Base-by-base conservation (phyloP, 2,888 invertebrate genomes). In the Tortrix viridana region DNA sequence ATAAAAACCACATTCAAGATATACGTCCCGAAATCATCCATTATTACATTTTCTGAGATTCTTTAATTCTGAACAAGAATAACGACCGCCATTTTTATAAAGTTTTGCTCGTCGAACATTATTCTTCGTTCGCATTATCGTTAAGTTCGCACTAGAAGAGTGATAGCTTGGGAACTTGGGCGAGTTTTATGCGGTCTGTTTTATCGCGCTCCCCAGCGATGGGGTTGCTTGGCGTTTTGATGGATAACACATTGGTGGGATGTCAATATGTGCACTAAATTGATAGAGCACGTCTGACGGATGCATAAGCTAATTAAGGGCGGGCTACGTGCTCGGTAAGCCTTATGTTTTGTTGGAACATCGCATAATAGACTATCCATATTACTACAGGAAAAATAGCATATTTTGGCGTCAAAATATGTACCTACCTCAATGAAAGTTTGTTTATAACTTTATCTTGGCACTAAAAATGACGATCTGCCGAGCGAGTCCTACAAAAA, bases 261-360 rank as follows among this genome's bases (percentile, higher is more conserved):
- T 79, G 84, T 87, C 88, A 85, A 88, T 88, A 86, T 75, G 76
- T 73, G 74, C 77, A 74, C 78, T 74, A 85, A 85, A 87, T 87
- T 89, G 89, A 89, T 89, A 87, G 85, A 88, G 84, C 82, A 82
- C 82, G 82, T 79, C 73, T 68, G 69, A 62, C 38, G 49, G 65
- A 66, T 67, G 66, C 68, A 69, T 65, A 65, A 64, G 66, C 54
- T 53, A 66, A 69, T 61, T 70, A 65, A 65, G 64, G 59, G 32
- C 50, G 56, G 47, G 32, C 32, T 61, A 60, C 61, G 59, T 58
- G 59, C 26, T 41, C 37, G 46, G 63, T 56, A 37, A 61, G 60
- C 55, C 38, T 47, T 32, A 53, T 63, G 20, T 47, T 56, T 23
- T 26, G 48, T 18, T 58, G 32, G 32, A 9, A 32, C 12, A 3